phyloP scores from a whole-genome alignment of 2,797 vertebrate genomes.

The Amniataba percoides region DNA sequence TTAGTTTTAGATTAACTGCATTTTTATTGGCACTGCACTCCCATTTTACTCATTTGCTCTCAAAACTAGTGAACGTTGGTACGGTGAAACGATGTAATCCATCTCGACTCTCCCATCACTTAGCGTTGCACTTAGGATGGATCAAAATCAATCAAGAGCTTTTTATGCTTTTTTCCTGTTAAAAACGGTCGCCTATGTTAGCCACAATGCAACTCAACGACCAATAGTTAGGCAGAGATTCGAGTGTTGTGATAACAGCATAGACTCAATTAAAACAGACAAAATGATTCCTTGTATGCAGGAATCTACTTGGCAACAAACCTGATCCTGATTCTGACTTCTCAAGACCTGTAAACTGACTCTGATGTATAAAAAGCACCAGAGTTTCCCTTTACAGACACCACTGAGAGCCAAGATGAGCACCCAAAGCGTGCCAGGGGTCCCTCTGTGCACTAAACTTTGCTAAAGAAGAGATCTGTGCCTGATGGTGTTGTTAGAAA shows the following conservation, averaged over 20 bases:
- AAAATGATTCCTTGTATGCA: too few species aligned
- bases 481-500: neutral
- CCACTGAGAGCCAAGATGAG: slow-evolving; percentile 10
- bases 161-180: neutral
- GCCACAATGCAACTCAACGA: neutral
- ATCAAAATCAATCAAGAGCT: neutral
- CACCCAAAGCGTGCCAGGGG: slow-evolving; percentile 10
- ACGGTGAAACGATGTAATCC: neutral
- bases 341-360: neutral
- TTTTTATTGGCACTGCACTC: neutral
- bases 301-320: too few species aligned
- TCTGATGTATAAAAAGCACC: slow-evolving; percentile 1
- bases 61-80: neutral
- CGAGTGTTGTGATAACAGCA: neutral
- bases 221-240: neutral
- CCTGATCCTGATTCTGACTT: neutral
- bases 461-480: neutral
- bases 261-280: neutral
- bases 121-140: neutral
- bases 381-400: neutral
- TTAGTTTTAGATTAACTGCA: slow-evolving; percentile 12
- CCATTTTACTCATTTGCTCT: neutral
- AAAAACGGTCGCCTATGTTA: too few species aligned
- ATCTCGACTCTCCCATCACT: neutral
- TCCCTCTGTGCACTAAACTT: slow-evolving; percentile 2